Conservation (phyloP, 2,888 invertebrate genomes). For the Sussaba pulchella region DNA sequence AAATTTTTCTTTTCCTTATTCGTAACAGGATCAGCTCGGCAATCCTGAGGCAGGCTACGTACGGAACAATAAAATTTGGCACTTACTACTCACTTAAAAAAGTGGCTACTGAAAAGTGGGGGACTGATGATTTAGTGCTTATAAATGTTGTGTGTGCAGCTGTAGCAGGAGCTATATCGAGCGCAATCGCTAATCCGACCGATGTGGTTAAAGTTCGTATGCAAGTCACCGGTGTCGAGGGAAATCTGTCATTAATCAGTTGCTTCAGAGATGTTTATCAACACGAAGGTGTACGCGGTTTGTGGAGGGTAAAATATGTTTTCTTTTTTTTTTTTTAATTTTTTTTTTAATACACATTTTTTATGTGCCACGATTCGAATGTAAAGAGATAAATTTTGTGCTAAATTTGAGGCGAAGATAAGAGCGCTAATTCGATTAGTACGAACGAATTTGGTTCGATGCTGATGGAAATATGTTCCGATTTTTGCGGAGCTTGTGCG, state of each 20-base stretch:
- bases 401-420: slow-evolving; percentile 13
- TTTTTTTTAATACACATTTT: too few species aligned
- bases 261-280: slow-evolving; percentile 93
- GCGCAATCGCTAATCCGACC: slow-evolving; percentile 98
- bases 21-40: slow-evolving; percentile 94
- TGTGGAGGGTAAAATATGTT: slow-evolving; percentile 91
- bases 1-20: slow-evolving; percentile 53
- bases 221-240: slow-evolving; percentile 89
- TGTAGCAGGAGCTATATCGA: slow-evolving; percentile 94
- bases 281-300: slow-evolving; percentile 92
- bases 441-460: slow-evolving; percentile 4
- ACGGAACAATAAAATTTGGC: slow-evolving; percentile 98
- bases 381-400: slow-evolving; percentile 2
- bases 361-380: slow-evolving; percentile 7
- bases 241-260: slow-evolving; percentile 86
- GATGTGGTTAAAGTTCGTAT: slow-evolving; percentile 98
- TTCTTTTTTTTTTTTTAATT: too few species aligned
- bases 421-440: slow-evolving; percentile 1
- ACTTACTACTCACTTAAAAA: slow-evolving; percentile 96
- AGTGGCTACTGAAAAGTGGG: slow-evolving; percentile 81
- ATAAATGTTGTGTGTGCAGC: slow-evolving; percentile 93
- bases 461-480: neutral
- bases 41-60: slow-evolving; percentile 95
- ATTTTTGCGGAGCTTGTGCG: slow-evolving; percentile 26
- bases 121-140: slow-evolving; percentile 82